These are phyloP conservation scores for Phenganax stokvisi DNA, from an alignment of 92 coral and sea anemone genomes.

Conservation along the genomic window DNA sequence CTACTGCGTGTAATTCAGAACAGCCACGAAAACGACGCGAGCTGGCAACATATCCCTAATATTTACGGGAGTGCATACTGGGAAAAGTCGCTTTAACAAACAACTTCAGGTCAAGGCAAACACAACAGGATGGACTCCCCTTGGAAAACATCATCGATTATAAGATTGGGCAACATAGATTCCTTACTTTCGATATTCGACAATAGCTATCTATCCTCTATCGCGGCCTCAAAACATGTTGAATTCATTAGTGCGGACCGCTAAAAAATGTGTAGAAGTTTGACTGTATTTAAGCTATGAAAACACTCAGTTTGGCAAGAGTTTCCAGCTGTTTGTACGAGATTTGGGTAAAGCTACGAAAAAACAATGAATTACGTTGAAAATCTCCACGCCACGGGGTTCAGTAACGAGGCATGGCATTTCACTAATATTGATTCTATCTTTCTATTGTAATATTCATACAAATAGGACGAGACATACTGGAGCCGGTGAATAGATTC, in stretches of 20 bases:
- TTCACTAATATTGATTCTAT: slow-evolving; percentile 32
- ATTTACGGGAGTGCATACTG: slow-evolving; percentile 32
- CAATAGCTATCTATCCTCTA: neutral
- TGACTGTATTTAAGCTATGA: neutral
- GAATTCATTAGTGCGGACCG: slow-evolving; percentile 23
- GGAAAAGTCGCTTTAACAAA: slow-evolving; percentile 7
- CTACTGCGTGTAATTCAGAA: slow-evolving; percentile 25
- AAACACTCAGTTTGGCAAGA: slow-evolving; percentile 19
- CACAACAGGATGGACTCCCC: neutral
- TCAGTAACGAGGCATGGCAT: slow-evolving; percentile 1
- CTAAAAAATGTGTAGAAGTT: slow-evolving; percentile 28
- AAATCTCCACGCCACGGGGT: slow-evolving; percentile 10
- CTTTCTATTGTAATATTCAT: slow-evolving; percentile 21
- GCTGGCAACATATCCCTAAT: slow-evolving; percentile 18
- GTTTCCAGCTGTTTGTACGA: slow-evolving; percentile 15
- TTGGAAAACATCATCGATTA: neutral
- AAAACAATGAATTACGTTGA: neutral
- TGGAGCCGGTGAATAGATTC: slow-evolving; percentile 14
- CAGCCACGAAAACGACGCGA: neutral
- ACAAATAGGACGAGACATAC: slow-evolving; percentile 17
- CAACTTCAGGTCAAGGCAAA: slow-evolving; percentile 22
- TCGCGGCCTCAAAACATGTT: slow-evolving; percentile 18
- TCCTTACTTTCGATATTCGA: too few relatives aligned
- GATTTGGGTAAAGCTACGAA: neutral
- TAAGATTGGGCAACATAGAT: too few relatives aligned